These are phyloP conservation scores for Trematomus loennbergii DNA, from an alignment of 2,113 vertebrate species.

Conservation along the genomic window DNA sequence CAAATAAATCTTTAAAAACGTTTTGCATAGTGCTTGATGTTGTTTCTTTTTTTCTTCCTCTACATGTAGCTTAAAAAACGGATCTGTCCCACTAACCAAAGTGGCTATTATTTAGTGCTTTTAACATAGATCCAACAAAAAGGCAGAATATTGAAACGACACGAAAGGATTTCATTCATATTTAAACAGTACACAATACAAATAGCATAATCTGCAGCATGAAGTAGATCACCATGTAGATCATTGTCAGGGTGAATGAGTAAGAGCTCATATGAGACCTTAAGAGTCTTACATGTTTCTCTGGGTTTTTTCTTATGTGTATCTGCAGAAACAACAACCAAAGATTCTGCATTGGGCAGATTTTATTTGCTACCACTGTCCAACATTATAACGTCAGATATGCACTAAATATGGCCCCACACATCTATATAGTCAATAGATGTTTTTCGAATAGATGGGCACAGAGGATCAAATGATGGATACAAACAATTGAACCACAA, in stretches of 20 bases:
- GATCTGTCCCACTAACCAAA: neutral
- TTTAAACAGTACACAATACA: neutral
- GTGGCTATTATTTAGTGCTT: neutral
- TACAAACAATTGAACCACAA: too few species aligned
- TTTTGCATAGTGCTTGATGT: neutral
- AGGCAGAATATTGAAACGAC: neutral
- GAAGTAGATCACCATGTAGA: constrained; percentile 4
- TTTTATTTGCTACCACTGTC: neutral
- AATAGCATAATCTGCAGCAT: constrained; percentile 13
- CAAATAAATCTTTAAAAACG: neutral
- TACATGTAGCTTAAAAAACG: neutral
- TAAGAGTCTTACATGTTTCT: neutral
- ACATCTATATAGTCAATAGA: neutral
- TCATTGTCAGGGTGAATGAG: neutral
- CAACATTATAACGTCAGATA: neutral
- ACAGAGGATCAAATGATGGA: too few species aligned
- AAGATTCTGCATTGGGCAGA: neutral
- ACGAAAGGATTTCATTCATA: neutral
- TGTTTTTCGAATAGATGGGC: neutral
- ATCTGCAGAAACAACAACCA: too few species aligned
- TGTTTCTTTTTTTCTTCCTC: too few species aligned
- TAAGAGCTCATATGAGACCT: neutral
- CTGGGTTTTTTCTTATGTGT: neutral
- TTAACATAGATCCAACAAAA: neutral
- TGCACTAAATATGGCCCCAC: neutral